Evolutionary conservation across 2,113 vertebrate genomes (phyloP).

Genomic region (Epinephelus lanceolatus): DNA sequence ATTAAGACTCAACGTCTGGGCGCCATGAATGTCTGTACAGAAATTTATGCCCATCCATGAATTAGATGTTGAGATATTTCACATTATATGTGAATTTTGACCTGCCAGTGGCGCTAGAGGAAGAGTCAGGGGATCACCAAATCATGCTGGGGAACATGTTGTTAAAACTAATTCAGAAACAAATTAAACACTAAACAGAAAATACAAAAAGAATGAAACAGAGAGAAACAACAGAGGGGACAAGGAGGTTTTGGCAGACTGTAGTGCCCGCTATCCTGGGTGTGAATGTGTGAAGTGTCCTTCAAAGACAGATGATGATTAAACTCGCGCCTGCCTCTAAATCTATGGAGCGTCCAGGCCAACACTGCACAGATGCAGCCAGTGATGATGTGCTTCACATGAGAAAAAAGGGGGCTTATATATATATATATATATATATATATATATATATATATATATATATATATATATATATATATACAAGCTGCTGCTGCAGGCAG

Average conservation of each 20-base stretch:
- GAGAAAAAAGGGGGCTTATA: constrained; percentile 5
- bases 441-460: neutral
- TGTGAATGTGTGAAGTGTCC: constrained; percentile 56
- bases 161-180: neutral
- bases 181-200: neutral
- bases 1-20: neutral
- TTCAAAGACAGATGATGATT: constrained; percentile 48
- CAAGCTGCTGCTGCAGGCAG: constrained; percentile 23
- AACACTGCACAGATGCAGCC: constrained; percentile 16
- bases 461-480: neutral
- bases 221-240: constrained; percentile 19
- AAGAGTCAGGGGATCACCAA: too few relatives aligned
- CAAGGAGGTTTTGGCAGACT: neutral
- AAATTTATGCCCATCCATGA: neutral
- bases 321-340: constrained; percentile 25
- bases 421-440: constrained; percentile 6
- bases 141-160: neutral
- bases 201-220: neutral
- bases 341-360: constrained; percentile 15
- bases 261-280: neutral
- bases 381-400: constrained; percentile 10
- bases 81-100: neutral
- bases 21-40: neutral
- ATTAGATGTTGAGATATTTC: neutral
- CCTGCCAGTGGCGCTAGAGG: too few relatives aligned